Evolutionary conservation across 2,797 vertebrate genomes (phyloP).

Genomic region (Naso thynnoides): DNA sequence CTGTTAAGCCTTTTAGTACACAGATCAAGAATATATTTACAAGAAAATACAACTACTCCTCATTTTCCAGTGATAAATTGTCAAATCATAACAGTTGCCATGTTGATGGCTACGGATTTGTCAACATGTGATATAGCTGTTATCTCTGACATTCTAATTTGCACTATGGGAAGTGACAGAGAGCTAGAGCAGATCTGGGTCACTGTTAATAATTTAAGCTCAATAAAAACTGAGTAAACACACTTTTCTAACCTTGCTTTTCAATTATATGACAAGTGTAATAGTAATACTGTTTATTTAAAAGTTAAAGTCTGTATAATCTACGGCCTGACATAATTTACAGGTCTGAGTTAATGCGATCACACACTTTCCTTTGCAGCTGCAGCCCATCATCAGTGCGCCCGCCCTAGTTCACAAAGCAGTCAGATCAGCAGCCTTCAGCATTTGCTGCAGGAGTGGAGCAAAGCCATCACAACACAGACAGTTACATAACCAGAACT

Average conservation of each 20-base stretch:
- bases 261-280: not conserved
- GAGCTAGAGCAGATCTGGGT: no score
- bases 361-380: constrained; percentile 10
- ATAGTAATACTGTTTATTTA: not conserved
- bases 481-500: constrained; percentile 69
- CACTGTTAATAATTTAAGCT: no score
- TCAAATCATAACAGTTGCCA: not conserved
- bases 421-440: constrained; percentile 53
- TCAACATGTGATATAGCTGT: not conserved
- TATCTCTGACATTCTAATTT: not conserved
- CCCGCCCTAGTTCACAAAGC: constrained; percentile 40
- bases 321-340: constrained; percentile 1
- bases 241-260: not conserved
- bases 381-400: not conserved
- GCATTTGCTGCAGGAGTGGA: constrained; percentile 55
- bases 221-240: not conserved
- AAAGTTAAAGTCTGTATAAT: constrained; percentile 9
- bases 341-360: not conserved
- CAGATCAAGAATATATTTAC: not conserved
- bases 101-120: not conserved
- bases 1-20: not conserved
- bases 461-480: constrained; percentile 63
- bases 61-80: not conserved
- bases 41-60: not conserved
- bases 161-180: not conserved